Evolutionary conservation across 2,113 vertebrate species (phyloP).

Genomic region (Ginglymostoma cirratum): DNA sequence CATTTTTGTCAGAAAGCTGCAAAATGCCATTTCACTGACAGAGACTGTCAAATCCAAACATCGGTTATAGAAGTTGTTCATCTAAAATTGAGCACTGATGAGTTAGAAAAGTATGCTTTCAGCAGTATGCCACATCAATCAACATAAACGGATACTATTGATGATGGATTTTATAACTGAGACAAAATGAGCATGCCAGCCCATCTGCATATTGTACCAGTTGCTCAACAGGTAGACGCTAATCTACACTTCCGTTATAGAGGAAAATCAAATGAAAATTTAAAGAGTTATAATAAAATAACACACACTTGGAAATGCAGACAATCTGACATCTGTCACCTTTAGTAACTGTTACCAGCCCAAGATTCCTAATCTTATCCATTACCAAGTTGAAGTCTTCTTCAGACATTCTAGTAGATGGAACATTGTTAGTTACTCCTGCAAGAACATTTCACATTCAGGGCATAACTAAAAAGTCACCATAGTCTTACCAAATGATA

Average conservation of each 20-base stretch:
- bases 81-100: background rate
- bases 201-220: background rate
- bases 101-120: background rate
- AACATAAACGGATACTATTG: background rate
- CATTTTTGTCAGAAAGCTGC: background rate
- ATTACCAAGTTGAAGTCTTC: background rate
- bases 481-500: no score
- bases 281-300: background rate
- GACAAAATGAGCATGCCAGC: background rate
- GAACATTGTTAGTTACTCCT: background rate
- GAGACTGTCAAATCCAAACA: background rate
- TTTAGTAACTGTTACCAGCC: background rate
- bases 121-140: background rate
- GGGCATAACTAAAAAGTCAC: no score
- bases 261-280: background rate
- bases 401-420: background rate
- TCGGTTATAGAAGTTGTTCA: background rate
- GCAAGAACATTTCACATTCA: background rate
- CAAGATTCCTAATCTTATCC: background rate
- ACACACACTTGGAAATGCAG: background rate
- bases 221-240: background rate
- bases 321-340: background rate
- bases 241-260: background rate
- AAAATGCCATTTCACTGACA: background rate
- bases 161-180: background rate